phyloP scores from a whole-genome alignment of 2,888 invertebrate genomes.

The Muschampia plurimacula region DNA sequence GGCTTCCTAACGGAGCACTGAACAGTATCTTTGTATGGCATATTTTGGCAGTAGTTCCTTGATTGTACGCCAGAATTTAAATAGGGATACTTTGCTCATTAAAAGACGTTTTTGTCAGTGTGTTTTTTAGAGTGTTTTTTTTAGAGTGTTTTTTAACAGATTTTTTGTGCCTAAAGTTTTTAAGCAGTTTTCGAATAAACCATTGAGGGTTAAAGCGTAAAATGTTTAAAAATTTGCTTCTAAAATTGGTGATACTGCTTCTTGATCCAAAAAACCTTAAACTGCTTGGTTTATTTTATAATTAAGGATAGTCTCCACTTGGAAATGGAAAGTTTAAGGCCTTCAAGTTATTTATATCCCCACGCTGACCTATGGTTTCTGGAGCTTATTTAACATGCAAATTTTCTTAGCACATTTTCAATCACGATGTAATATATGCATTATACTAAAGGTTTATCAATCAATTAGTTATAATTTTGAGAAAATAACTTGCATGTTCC shows the following conservation, averaged over 20 bases:
- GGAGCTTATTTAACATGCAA: too few species aligned
- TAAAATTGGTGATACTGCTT: not conserved
- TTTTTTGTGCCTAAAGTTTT: conserved; percentile 1
- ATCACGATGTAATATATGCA: too few species aligned
- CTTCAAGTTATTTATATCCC: too few species aligned
- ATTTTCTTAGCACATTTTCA: too few species aligned
- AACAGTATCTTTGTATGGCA: conserved; percentile 64
- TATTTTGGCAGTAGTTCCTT: conserved; percentile 69
- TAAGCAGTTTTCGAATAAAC: not conserved
- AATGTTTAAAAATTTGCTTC: not conserved
- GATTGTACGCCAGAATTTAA: conserved; percentile 60
- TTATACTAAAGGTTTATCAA: too few species aligned
- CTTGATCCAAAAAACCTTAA: not conserved
- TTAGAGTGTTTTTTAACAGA: not conserved
- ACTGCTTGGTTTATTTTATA: too few species aligned
- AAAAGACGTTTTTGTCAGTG: conserved; percentile 33
- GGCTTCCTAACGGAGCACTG: conserved; percentile 63
- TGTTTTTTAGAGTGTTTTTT: not conserved
- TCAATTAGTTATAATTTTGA: too few species aligned
- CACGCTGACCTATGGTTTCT: too few species aligned
- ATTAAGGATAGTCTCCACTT: too few species aligned
- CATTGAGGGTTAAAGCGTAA: not conserved
- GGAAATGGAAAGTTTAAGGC: too few species aligned
- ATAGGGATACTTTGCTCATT: conserved; percentile 44
- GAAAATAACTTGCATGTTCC: too few species aligned